A percentile compares a stretch with the other conserved stretches of the same genome.
Conservation (phyloP, 2,113 vertebrate genomes). For the Rhegmatorhina hoffmannsi region DNA sequence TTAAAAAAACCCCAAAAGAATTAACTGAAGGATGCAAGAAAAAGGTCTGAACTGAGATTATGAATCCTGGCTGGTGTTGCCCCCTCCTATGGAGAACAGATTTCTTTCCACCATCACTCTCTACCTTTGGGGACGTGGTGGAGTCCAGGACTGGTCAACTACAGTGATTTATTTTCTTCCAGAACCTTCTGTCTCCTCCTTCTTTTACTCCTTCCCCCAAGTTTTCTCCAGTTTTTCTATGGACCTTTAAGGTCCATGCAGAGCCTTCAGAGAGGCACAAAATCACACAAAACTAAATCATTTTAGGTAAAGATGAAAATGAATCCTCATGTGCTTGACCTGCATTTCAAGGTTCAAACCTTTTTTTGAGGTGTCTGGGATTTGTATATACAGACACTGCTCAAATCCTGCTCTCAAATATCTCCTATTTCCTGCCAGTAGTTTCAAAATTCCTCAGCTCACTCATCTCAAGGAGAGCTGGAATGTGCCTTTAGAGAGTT, state of each 20-base stretch:
- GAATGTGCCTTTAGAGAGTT: not conserved
- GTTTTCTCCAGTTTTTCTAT: not conserved
- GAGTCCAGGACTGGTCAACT: not conserved
- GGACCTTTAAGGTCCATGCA: not conserved
- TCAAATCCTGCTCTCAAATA: not conserved
- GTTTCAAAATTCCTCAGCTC: not conserved
- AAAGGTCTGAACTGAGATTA: not conserved
- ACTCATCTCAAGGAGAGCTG: not conserved
- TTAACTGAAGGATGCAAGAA: not conserved
- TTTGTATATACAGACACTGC: not conserved
- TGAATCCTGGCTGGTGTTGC: not conserved
- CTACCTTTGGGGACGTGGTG: not conserved
- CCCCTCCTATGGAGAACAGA: not conserved
- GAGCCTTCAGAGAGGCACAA: not conserved
- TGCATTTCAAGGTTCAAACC: not conserved
- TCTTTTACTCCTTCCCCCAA: not conserved
- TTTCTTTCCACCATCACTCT: not conserved
- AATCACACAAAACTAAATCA: not conserved
- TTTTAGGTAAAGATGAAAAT: not conserved
- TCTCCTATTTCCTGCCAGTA: not conserved
- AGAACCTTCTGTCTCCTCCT: not conserved
- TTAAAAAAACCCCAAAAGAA: not conserved
- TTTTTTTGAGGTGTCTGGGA: not conserved
- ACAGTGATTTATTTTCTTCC: not conserved
- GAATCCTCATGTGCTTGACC: not conserved